Evolutionary conservation across 2,888 invertebrate genomes (phyloP), one percentile per base, ranked within the genome.

Genomic region (Linnaemya tessellans): DNA sequence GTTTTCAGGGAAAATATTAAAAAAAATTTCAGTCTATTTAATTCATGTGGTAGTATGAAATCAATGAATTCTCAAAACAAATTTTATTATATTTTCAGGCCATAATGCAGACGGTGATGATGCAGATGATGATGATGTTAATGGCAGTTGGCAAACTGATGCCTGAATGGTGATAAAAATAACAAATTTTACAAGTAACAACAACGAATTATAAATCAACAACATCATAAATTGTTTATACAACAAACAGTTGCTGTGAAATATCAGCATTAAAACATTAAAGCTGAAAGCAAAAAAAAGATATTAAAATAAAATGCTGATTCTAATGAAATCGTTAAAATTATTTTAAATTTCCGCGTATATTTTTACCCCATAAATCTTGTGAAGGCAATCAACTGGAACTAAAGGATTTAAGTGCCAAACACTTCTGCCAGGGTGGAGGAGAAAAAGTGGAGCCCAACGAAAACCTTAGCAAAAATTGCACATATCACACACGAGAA

Each of bases 241-340:
- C 79, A 80, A 80, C 84, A 79, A 80, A 80, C 84, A 79, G 78
- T 86, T 86, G 82, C 65, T 78, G 84, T 80, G 60, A 86, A 82
- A 82, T 71, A 62, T 79, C 84, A 83, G 64, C 73, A 35, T 56
- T 11, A 46, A 64, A 75, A 10, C 51, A 65, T 60, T 64, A 54
- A 78, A 68, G 22, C 38, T 5, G 30, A 30, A 30, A 15, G 46
- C 18, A 43, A 56, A 49, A 54, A 58, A 20, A 15, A 18, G 46
- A 77, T 2, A 3, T 30, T 46, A 30, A 73, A 60, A 56, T 15
- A 68, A 68, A 58, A n/a, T 65, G 51, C 79, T 79, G 67, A 81
- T 71, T 67, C 73, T 67, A 86, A 84, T 87, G 84, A 87, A 87
- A 86, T 86, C 78, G 77, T 82, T 84, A 64, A 87, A 86, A 80